These are phyloP conservation scores for Tinamus major DNA, from an alignment of 2,797 vertebrate genomes.

Conservation along the genomic window DNA sequence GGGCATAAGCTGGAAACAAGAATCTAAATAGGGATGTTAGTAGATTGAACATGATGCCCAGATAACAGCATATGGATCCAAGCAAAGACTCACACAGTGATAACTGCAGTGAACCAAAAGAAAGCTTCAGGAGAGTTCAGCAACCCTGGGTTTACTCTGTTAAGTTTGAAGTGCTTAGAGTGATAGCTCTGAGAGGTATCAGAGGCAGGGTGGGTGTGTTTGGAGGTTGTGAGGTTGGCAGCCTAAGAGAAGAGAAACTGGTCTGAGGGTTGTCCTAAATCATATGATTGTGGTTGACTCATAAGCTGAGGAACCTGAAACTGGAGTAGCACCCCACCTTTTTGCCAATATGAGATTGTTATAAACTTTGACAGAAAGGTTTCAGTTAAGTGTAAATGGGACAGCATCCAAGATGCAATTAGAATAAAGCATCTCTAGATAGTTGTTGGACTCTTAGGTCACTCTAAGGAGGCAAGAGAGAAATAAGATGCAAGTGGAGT, in stretches of 20 bases:
- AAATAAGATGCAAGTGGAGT: background rate
- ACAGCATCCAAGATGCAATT: background rate
- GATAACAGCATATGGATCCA: background rate
- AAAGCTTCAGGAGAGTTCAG: background rate
- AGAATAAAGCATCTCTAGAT: background rate
- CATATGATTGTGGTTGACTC: background rate
- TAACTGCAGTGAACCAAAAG: background rate
- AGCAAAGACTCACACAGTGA: background rate
- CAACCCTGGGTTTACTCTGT: background rate
- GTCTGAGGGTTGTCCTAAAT: background rate
- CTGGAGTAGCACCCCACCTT: accelerated
- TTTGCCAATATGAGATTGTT: accelerated
- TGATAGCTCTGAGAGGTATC: background rate
- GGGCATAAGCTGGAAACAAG: background rate
- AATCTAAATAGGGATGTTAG: background rate
- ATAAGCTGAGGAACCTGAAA: background rate
- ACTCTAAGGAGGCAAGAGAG: background rate
- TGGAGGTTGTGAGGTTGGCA: background rate
- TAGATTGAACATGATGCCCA: background rate
- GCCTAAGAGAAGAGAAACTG: background rate
- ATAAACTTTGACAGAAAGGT: background rate
- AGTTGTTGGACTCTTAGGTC: background rate
- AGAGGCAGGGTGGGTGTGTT: background rate
- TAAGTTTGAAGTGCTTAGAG: background rate
- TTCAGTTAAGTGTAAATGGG: background rate